Percentiles rank a stretch among this genome's conserved stretches.
Conservation (phyloP, 2,113 vertebrate species). For the Dermatemys mawii region DNA sequence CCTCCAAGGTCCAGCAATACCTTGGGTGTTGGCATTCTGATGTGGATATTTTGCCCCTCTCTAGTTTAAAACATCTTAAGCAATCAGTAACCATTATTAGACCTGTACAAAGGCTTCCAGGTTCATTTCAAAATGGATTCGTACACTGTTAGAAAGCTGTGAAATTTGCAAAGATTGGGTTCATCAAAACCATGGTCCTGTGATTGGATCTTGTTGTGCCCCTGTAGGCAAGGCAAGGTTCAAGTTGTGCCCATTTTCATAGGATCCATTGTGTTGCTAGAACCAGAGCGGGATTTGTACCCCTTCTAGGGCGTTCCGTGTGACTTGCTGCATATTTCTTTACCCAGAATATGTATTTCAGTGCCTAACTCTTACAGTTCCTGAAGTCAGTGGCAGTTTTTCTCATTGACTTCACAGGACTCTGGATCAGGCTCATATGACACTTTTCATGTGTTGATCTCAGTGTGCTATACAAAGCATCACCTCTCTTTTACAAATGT, state of each 20-base stretch:
- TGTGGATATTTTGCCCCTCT: background rate
- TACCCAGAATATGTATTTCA: background rate
- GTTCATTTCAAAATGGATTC: background rate
- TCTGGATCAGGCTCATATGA: background rate
- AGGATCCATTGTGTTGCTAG: background rate
- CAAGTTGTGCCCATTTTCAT: background rate
- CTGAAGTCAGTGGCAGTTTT: background rate
- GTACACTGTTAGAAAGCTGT: background rate
- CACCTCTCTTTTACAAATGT: background rate
- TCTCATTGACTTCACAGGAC: background rate
- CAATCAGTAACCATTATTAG: background rate
- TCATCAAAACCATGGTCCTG: background rate
- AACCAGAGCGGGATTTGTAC: background rate
- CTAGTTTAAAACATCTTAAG: background rate
- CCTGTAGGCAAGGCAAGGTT: background rate
- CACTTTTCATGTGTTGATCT: background rate
- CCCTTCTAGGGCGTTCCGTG: background rate
- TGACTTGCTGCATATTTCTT: background rate
- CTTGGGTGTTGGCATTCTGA: background rate
- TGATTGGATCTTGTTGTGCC: background rate
- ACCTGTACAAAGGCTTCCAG: background rate
- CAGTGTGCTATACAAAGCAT: background rate
- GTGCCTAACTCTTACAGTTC: background rate
- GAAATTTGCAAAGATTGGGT: background rate
- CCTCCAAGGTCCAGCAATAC: background rate